Evolutionary conservation across 64 coral and sea anemone genomes (phyloP), one percentile per base, ranked within the genome.

Genomic region (Pocillopora verrucosa): DNA sequence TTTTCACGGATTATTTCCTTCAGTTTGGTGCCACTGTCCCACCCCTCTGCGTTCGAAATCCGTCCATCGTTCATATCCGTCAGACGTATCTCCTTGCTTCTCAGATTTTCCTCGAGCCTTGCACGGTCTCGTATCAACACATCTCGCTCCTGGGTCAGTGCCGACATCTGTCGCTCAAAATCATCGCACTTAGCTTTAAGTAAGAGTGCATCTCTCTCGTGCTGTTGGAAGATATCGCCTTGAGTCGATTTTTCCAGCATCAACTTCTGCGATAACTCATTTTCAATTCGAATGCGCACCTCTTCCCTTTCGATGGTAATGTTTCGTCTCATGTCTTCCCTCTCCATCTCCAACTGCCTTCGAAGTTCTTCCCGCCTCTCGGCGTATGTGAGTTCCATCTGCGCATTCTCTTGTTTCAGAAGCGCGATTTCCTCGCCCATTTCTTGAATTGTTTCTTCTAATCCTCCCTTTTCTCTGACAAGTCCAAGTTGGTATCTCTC

Each of bases 251-350:
- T 93, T 36, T 96, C 95, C 22, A 89, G 56, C n/a, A 97, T 73
- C 9, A 97, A 57, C 79, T 93, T 97, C 60, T 97, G 91, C 72
- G 88, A 87, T 64, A 97, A 90, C 34, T 97, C 95, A 22, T 75
- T 88, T 24, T 97, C 95, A 61, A 97, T 59, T 65, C 84, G 88
- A 26, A 76, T 24, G 20, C 87, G 86, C 16, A 97, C 76, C 26
- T 93, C 92, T 11, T 93, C 92, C 59, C 57, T 94, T 51, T 93
- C 92, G n/a, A 57, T 87, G 57, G 63, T 58, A 13, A 82, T 61
- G 56, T 91, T 91, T 88, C 90, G 79, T 83, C 74, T 51, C 38
- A 58, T 77, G 45, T 90, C 95, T 76, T 94, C 95, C 22, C 85
- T 92, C 60, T 97, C 95, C n/a, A 97, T 87, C 3, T 94, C 92